Evolutionary conservation across 2,113 vertebrate genomes (phyloP).

Genomic region (Toxotes jaculatrix): DNA sequence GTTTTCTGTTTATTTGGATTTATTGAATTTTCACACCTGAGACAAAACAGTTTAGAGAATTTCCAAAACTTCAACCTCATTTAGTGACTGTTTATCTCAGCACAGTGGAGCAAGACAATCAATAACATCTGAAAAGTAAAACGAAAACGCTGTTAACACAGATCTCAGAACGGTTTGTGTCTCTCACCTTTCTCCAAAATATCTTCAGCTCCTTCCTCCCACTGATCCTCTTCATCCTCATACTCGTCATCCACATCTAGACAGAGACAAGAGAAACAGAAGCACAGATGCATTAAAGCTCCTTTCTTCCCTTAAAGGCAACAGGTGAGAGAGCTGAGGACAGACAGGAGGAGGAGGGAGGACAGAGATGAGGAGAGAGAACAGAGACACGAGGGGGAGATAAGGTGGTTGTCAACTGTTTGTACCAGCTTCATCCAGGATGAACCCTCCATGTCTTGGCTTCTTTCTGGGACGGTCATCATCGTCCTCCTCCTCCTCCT

Average conservation of each 20-base stretch:
- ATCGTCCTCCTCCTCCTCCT: conserved; percentile 94
- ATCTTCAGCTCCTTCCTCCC: conserved; percentile 93
- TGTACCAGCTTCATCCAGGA: conserved; percentile 93
- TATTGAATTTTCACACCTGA: background rate
- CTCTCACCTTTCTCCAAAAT: conserved; percentile 94
- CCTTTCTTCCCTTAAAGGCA: background rate
- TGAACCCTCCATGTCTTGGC: conserved; percentile 91
- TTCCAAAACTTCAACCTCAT: no score
- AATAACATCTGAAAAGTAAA: background rate
- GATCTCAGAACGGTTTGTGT: background rate
- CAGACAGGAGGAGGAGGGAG: background rate
- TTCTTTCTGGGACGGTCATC: conserved; percentile 93
- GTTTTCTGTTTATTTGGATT: background rate
- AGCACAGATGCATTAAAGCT: background rate
- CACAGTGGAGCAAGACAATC: no score
- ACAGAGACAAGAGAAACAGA: conserved; percentile 3
- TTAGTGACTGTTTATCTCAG: no score
- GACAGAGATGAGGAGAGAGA: no score
- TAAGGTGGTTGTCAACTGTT: background rate
- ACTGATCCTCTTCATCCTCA: conserved; percentile 95
- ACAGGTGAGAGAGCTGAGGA: background rate
- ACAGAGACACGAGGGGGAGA: no score
- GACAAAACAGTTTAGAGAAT: no score
- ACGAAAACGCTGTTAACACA: background rate
- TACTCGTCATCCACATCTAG: conserved; percentile 95